These are phyloP conservation scores for Natator depressus DNA, from an alignment of 2,113 vertebrate species.

Conservation along the genomic window DNA sequence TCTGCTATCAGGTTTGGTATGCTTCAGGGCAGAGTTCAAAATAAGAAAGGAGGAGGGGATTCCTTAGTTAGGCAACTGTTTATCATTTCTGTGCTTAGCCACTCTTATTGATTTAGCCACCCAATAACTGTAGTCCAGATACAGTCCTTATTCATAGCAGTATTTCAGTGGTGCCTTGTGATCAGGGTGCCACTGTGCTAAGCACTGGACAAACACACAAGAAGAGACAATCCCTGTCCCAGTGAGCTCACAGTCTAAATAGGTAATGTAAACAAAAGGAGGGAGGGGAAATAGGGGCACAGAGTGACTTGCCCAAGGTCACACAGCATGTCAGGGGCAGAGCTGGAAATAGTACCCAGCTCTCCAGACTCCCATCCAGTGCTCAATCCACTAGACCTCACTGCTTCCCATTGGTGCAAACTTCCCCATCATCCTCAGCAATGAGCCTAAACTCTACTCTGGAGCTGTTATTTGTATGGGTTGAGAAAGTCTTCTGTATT, in stretches of 20 bases:
- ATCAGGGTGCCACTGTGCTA: background rate
- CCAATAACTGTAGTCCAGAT: background rate
- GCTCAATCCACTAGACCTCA: background rate
- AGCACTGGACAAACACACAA: too few relatives aligned
- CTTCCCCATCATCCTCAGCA: background rate
- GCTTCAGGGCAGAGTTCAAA: background rate
- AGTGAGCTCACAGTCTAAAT: background rate
- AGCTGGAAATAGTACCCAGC: background rate
- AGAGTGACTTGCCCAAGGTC: background rate
- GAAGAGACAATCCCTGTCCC: too few relatives aligned
- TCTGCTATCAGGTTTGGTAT: background rate
- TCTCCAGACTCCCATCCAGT: background rate
- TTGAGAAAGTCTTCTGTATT: background rate
- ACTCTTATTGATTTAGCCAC: background rate
- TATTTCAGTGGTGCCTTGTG: background rate
- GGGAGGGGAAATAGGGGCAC: background rate
- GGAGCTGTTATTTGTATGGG: background rate
- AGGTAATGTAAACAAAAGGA: background rate
- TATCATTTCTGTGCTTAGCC: background rate
- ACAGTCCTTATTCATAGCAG: background rate
- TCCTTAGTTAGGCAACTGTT: background rate
- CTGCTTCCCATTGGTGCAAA: background rate
- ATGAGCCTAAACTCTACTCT: background rate
- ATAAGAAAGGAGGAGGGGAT: background rate
- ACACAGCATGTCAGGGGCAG: background rate